Conservation (phyloP, 2,113 vertebrate genomes). For the Neolamprologus caudopunctatus region DNA sequence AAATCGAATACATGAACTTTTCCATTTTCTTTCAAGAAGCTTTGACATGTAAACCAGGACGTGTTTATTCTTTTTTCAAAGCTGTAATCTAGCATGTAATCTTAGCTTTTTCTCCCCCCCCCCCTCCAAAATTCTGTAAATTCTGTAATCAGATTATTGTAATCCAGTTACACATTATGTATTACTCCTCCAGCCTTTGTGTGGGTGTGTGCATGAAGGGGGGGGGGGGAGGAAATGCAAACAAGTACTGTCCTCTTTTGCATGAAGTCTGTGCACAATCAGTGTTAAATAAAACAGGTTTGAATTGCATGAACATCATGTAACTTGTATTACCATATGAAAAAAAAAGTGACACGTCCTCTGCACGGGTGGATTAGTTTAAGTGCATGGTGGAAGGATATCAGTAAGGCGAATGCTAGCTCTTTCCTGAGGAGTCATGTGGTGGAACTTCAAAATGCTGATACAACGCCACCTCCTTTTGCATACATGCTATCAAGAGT, state of each 20-base stretch:
- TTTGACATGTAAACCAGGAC: constrained; percentile 7
- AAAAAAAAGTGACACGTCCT: neutral
- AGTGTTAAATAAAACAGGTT: neutral
- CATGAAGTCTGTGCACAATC: neutral
- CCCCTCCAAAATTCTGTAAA: constrained; percentile 10
- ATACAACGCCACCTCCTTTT: constrained; percentile 10
- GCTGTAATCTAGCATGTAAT: constrained; percentile 23
- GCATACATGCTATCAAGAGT: neutral
- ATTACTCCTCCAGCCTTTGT: constrained; percentile 42
- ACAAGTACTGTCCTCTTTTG: constrained; percentile 14
- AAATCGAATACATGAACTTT: neutral
- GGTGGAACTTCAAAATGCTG: constrained; percentile 26
- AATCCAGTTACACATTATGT: constrained; percentile 55
- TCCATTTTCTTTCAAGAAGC: neutral
- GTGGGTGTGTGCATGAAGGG: constrained; percentile 22
- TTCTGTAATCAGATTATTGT: constrained; percentile 61
- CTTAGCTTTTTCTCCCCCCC: neutral
- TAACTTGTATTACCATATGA: neutral
- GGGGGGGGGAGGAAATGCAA: neutral
- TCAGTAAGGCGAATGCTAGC: neutral
- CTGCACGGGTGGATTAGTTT: neutral
- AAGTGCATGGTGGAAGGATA: neutral
- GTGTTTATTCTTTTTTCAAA: neutral
- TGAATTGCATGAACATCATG: neutral
- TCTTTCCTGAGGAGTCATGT: neutral